These are phyloP conservation scores for Microtus richardsoni DNA, from an alignment of 2,113 vertebrate genomes.

Conservation along the genomic window DNA sequence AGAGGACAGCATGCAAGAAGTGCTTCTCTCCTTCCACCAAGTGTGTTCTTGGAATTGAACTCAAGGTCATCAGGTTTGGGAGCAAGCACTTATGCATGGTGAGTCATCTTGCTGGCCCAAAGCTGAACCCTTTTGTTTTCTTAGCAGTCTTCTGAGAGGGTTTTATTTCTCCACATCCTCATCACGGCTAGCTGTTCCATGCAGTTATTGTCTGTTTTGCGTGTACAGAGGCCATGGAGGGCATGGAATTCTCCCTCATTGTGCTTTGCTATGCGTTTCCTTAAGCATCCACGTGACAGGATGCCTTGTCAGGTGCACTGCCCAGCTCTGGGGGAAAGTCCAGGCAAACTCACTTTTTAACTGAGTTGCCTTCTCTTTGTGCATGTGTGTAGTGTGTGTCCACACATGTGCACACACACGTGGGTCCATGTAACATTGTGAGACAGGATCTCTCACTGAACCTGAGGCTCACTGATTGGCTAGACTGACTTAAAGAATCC, in stretches of 20 bases:
- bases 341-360: neutral
- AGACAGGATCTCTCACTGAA: neutral
- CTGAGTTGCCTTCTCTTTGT: neutral
- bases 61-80: neutral
- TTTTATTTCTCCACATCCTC: neutral
- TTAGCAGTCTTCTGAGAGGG: fast-evolving
- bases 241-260: fast-evolving
- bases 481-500: neutral
- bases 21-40: neutral
- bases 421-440: neutral
- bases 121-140: neutral
- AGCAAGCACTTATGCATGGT: neutral
- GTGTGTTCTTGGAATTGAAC: neutral
- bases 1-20: too few species aligned
- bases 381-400: neutral
- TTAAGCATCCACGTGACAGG: too few species aligned
- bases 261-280: neutral
- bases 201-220: neutral
- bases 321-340: neutral
- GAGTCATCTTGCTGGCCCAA: neutral
- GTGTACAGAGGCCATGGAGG: fast-evolving
- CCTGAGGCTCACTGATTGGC: neutral
- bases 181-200: neutral
- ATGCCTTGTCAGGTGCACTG: neutral
- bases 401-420: neutral